Percentiles rank a stretch among this genome's conserved stretches.
Evolutionary conservation across 2,888 invertebrate genomes (phyloP).

Genomic region (Apamea crenata): DNA sequence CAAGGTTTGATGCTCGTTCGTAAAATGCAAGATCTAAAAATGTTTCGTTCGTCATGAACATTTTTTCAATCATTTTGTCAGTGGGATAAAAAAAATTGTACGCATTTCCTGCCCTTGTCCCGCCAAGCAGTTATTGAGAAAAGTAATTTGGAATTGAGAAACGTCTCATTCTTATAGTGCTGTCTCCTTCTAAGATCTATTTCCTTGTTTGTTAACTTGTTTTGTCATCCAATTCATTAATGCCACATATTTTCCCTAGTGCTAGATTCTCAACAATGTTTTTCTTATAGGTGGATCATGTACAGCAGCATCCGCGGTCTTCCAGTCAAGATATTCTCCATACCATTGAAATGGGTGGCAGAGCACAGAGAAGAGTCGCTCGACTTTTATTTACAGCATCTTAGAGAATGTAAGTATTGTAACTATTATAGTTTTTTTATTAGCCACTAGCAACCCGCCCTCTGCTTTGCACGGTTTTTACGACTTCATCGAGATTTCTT

Average conservation of each 20-base stretch:
- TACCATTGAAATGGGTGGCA: slow-evolving; percentile 88
- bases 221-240: neutral
- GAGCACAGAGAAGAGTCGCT: slow-evolving; percentile 86
- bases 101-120: neutral
- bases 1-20: neutral
- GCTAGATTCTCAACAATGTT: neutral
- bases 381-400: slow-evolving; percentile 91
- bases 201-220: neutral
- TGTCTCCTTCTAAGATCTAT: neutral
- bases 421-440: too few relatives aligned
- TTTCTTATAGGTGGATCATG: slow-evolving; percentile 82
- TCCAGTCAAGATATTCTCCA: slow-evolving; percentile 87
- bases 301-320: slow-evolving; percentile 88
- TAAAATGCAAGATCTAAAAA: neutral
- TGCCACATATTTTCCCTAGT: too few relatives aligned
- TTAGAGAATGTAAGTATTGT: slow-evolving; percentile 91
- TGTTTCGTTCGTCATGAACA: neutral
- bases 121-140: neutral
- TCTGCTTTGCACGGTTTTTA: too few relatives aligned
- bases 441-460: too few relatives aligned
- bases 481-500: too few relatives aligned
- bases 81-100: neutral
- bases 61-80: neutral
- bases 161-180: neutral
- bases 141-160: neutral